Base-by-base conservation (phyloP, 2,888 invertebrate species). In the Margaritifera margaritifera region DNA sequence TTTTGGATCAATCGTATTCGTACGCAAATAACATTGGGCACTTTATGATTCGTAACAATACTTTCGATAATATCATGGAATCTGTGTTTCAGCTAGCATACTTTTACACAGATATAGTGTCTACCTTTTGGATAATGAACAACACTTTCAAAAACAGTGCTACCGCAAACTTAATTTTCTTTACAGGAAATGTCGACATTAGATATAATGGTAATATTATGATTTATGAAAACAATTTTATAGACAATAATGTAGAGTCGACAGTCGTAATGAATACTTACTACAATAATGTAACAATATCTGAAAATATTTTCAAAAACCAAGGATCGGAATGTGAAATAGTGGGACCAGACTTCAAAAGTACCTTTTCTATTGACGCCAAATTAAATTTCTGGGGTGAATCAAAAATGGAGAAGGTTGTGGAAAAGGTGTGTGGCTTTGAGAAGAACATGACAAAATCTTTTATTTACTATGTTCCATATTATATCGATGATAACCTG, bases 371-470 rank as follows among this genome's bases (percentile, higher is more conserved):
- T 0, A 2, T 63, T 22, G 24, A 68, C 61, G 74, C 71, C 4
- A 20, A 20, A 11, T 51, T 51, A n/a, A 71, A 68, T 27, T 74
- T 59, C 59, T 74, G 71, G 71, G 71, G 71, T 11, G 20, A 24
- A 20, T 20, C 11, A 1, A 15, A 11, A 0, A 6, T 53, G 5
- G 22, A 31, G 20, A 25, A 58, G 2, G 57, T 74, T n/a, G 6
- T 60, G 3, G 64, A 66, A 5, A 31, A 66, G 42, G 64, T 74
- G 1, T 74, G 74, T 59, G 71, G 71, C 2, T 74, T 74, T 52
- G 69, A 74, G n/a, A 71, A 57, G 20, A 59, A 74, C 54, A 71
- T 74, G 69, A 27, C 22, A 11, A 68, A 63, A 54, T 52, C 58
- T 15, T 60, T 61, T 27, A 62, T 71, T 4, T 5, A 59, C 19